phyloP scores from a whole-genome alignment of 2,888 invertebrate species.

The Troides helena region DNA sequence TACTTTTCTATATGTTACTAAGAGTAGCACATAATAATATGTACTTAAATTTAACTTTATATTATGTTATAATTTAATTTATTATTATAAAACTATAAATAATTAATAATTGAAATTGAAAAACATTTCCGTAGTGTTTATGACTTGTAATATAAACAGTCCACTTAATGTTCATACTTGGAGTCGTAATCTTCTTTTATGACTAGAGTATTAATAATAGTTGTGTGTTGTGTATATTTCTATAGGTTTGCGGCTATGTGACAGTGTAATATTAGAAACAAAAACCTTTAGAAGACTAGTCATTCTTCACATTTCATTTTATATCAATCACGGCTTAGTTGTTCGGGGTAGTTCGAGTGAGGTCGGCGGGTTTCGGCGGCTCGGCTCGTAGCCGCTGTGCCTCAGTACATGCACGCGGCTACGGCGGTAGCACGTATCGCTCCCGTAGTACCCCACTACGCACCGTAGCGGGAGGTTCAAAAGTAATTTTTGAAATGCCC shows the following conservation, averaged over 20 bases:
- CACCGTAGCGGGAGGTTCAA: slow-evolving; percentile 55
- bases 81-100: no score
- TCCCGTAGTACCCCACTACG: slow-evolving; percentile 38
- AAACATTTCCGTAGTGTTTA: no score
- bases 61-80: no score
- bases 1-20: no score
- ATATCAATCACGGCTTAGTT: slow-evolving; percentile 77
- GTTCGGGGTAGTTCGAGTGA: slow-evolving; percentile 59
- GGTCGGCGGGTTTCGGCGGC: slow-evolving; percentile 59
- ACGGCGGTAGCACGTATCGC: slow-evolving; percentile 62
- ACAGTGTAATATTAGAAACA: slow-evolving; percentile 72
- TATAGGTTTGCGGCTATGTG: slow-evolving; percentile 39
- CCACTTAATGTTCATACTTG: background rate
- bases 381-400: slow-evolving; percentile 56
- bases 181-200: background rate
- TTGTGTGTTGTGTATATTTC: slow-evolving; percentile 32
- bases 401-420: slow-evolving; percentile 65
- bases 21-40: no score
- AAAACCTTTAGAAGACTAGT: slow-evolving; percentile 71
- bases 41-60: no score
- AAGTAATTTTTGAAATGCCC: slow-evolving; percentile 36
- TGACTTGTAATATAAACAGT: no score
- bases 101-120: no score
- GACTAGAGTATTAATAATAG: background rate
- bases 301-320: slow-evolving; percentile 79